Conservation (phyloP, 1,140 invertebrate species). For the Diplogasteroides magnus region DNA sequence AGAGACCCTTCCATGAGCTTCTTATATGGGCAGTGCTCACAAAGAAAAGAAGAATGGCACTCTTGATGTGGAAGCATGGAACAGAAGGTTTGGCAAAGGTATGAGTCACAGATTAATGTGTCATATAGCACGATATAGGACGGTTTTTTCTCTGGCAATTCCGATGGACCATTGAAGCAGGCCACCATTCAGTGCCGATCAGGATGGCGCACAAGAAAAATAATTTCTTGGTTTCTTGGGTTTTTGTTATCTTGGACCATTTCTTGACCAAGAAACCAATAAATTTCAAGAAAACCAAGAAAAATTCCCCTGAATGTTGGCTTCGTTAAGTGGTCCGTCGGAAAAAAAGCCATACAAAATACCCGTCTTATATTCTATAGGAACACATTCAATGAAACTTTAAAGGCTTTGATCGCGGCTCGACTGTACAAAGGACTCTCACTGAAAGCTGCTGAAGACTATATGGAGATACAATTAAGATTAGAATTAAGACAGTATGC, state of each 20-base stretch:
- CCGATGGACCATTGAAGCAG: too few relatives aligned
- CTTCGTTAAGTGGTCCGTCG: too few relatives aligned
- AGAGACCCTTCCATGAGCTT: constrained; percentile 59
- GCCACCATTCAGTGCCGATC: too few relatives aligned
- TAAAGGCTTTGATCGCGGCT: constrained; percentile 72
- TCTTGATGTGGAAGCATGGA: constrained; percentile 35
- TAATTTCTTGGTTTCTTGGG: too few relatives aligned
- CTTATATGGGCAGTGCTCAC: constrained; percentile 53
- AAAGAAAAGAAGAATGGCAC: constrained; percentile 31
- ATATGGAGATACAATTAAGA: constrained; percentile 86
- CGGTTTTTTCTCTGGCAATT: too few relatives aligned
- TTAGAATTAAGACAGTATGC: constrained; percentile 67
- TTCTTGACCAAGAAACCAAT: too few relatives aligned
- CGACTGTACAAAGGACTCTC: constrained; percentile 94
- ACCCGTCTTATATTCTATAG: not conserved
- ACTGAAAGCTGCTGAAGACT: constrained; percentile 89
- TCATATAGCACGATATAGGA: too few relatives aligned
- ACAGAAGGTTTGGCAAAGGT: constrained; percentile 35
- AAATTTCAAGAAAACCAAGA: too few relatives aligned
- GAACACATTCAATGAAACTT: not conserved
- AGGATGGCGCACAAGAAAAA: too few relatives aligned
- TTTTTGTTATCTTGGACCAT: too few relatives aligned
- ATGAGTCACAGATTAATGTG: too few relatives aligned
- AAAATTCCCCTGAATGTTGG: too few relatives aligned
- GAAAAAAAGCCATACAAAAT: not conserved